Conservation (phyloP, 2,797 vertebrate species). For the Chloroceryle inda region DNA sequence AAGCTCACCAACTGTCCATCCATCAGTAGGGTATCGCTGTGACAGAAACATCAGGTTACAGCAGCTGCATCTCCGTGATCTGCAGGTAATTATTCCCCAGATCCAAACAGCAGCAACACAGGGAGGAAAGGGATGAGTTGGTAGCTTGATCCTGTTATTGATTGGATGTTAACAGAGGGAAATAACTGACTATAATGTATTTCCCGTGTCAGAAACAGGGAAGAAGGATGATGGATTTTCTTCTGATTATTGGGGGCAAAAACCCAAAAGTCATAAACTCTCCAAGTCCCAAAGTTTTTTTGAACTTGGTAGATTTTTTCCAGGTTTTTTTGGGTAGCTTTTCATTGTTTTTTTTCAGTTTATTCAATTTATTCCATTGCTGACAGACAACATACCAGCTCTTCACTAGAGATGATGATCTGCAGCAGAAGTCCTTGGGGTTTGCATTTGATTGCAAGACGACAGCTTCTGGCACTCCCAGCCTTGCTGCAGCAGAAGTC, state of each 20-base stretch:
- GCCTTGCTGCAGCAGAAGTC: not conserved
- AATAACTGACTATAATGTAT: not conserved
- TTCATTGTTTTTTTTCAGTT: not conserved
- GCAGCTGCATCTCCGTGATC: not conserved
- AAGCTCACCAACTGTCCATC: not conserved
- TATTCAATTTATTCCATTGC: constrained; percentile 4
- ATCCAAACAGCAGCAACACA: not conserved
- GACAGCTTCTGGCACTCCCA: not conserved
- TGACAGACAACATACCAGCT: constrained; percentile 39
- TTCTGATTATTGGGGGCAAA: not conserved
- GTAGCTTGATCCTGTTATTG: not conserved
- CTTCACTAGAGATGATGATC: constrained; percentile 1
- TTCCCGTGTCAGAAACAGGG: not conserved
- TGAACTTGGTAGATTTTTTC: not conserved
- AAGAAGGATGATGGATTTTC: not conserved
- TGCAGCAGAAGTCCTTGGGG: not conserved
- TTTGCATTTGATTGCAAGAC: not conserved
- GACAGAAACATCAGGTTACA: not conserved
- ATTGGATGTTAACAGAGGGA: not conserved
- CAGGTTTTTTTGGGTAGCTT: not conserved
- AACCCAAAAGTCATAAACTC: not conserved
- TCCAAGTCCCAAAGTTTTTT: not conserved
- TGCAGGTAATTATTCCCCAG: not conserved
- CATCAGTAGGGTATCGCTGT: not conserved
- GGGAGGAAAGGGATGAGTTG: not conserved